phyloP scores from a whole-genome alignment of 2,888 invertebrate genomes.

The Cyaniris semiargus region DNA sequence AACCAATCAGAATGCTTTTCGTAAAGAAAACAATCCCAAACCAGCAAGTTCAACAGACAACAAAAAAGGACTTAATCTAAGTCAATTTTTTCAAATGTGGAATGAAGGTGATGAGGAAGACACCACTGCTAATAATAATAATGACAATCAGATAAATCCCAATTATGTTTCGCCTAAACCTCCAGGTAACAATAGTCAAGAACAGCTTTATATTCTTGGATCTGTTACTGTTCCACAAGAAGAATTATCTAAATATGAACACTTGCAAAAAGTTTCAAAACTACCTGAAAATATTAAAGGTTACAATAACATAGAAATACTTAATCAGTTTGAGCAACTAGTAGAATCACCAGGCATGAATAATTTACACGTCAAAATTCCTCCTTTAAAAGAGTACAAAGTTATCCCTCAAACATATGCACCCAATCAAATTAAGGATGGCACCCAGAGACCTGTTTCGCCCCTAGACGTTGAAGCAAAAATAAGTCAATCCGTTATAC shows the following conservation, averaged over 20 bases:
- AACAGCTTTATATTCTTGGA: slow-evolving; percentile 74
- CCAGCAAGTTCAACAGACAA: slow-evolving; percentile 51
- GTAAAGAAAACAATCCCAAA: slow-evolving; percentile 36
- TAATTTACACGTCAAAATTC: slow-evolving; percentile 46
- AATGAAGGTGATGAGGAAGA: slow-evolving; percentile 76
- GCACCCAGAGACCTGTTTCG: slow-evolving; percentile 60
- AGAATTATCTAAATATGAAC: slow-evolving; percentile 75
- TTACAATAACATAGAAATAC: slow-evolving; percentile 69
- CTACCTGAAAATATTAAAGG: slow-evolving; percentile 77
- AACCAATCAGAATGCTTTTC: slow-evolving; percentile 43
- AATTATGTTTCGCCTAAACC: slow-evolving; percentile 50
- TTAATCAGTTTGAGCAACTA: slow-evolving; percentile 74
- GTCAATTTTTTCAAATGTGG: slow-evolving; percentile 77
- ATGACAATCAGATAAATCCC: slow-evolving; percentile 52
- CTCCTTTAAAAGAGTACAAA: slow-evolving; percentile 44
- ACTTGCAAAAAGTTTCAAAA: slow-evolving; percentile 76
- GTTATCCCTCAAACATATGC: slow-evolving; percentile 34
- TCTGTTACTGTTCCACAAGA: slow-evolving; percentile 73
- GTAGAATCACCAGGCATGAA: slow-evolving; percentile 65
- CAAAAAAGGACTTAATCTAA: slow-evolving; percentile 66
- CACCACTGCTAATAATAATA: slow-evolving; percentile 55
- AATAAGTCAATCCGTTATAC: slow-evolving; percentile 78
- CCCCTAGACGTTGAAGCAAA: slow-evolving; percentile 77
- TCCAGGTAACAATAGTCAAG: slow-evolving; percentile 56
- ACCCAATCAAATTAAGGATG: slow-evolving; percentile 35